A percentile compares a stretch with the other conserved stretches of the same genome.
Conservation (phyloP, 2,113 vertebrate genomes). For the Dicrurus megarhynchus region DNA sequence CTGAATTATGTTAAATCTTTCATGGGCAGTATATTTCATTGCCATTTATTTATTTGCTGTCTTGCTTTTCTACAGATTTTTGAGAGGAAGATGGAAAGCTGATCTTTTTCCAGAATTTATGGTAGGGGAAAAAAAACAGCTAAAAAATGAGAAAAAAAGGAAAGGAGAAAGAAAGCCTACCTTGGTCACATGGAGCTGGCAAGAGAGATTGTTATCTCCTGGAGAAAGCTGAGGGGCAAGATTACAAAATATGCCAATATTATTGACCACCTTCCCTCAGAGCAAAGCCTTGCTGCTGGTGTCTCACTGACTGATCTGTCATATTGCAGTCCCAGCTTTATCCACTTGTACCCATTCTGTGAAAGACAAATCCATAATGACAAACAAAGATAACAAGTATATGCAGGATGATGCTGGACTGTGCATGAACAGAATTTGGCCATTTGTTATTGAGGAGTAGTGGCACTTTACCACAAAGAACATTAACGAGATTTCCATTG, state of each 20-base stretch:
- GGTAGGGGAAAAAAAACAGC: fast-evolving
- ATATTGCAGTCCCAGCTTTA: background rate
- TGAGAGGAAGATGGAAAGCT: background rate
- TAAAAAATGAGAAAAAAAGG: background rate
- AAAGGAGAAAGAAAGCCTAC: background rate
- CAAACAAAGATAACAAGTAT: background rate
- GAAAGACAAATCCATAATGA: background rate
- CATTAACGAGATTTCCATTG: background rate
- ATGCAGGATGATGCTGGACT: background rate
- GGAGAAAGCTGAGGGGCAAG: background rate
- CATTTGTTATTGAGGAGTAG: background rate
- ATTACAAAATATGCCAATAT: background rate
- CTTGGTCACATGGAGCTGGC: background rate
- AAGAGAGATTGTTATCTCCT: background rate
- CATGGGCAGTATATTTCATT: background rate
- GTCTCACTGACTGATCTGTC: background rate
- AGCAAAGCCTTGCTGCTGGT: background rate
- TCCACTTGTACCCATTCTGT: background rate
- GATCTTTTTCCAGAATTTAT: background rate
- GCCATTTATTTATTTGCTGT: background rate
- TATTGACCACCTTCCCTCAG: background rate
- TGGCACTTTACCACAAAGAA: background rate
- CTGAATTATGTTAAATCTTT: background rate
- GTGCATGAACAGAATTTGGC: background rate
- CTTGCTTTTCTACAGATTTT: background rate